Base-by-base conservation (phyloP, 2,113 vertebrate species). In the Glaucidium brasilianum region DNA sequence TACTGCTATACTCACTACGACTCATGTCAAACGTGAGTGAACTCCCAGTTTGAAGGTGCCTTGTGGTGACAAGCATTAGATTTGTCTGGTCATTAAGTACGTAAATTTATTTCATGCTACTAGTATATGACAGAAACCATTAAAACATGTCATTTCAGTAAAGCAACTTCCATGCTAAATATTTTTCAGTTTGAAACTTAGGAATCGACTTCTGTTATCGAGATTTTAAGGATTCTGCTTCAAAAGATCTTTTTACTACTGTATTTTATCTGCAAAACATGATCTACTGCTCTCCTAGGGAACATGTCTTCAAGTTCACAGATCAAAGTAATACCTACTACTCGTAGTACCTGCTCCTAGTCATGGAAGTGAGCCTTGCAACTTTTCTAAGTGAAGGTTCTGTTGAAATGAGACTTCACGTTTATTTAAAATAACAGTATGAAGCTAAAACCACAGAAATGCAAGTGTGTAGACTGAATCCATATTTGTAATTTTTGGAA, bases 351-450 rank as follows among this genome's bases (percentile, higher is more conserved):
- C 21, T 6, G 20, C 7, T 41, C 35, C 39, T 68, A 21, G 22
- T 29, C 6, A 7, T 1, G 26, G 72, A 12, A 49, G 2, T 25
- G 35, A 71, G 15, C 26, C 1, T 0, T 21, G 15, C 56, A 47
- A 5, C n/a, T 74, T 12, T 6, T 59, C 15, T 21, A 12, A 26
- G 25, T 6, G 71, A 39, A 11, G 11, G 11, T 17, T 34, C 50
- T 19, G 10, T 3, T 62, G 63, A 66, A 53, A 62, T 23, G 37
- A 79, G 75, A 47, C 37, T 21, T 60, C 22, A 43, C 11, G 0
- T 30, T 23, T 34, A 15, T 58, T 73, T 50, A 21, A 80, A 68
- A 74, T 12, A 71, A 12, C 12, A 47, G 2, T 34, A 47, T 66
- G 77, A 49, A 39, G 43, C 37, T 49, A 64, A 74, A 87, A 37